Base-by-base conservation (phyloP, 2,888 invertebrate genomes). In the Mactromeris polynyma region DNA sequence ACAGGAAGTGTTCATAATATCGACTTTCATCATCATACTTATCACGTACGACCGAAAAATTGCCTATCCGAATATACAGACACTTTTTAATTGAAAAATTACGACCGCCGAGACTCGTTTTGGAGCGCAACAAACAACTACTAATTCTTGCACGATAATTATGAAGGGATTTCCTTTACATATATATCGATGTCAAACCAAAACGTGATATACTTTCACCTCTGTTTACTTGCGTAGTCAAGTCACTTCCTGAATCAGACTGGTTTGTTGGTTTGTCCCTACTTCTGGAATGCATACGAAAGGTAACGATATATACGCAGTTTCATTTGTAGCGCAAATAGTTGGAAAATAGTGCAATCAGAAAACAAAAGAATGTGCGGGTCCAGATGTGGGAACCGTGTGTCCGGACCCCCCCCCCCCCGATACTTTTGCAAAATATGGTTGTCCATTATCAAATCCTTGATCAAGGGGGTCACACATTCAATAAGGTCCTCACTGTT, bases 221-320 rank as follows among this genome's bases (percentile, higher is more conserved):
- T 33, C 33, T 82, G 69, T 82, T 82, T 82, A 82, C 69, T 26
- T 82, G 82, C 82, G 82, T 69, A 82, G 69, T 69, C 69, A 82
- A 82, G 82, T 82, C 82, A 82, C 82, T 82, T 82, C 82, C 82
- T 69, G 82, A 40, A 64, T 38, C 14, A 40, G 82, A 82, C 82
- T 82, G 82, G 64, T 46, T 33, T n/a, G n/a, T 80, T 26, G 26
- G n/a, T 7, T 46, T 2, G 26, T 26, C 9, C 3, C 6, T 26
- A 26, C 21, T 64, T 9, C 26, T 0, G n/a, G 46, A 2, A 26
- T 26, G 26, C 2, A 1, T 19, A 51, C 51, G 51, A 51, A 51
- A 9, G 2, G n/a, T n/a, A 51, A 9, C 19, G 11, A 6, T 51
- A 51, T 51, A 19, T 17, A 51, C 11, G 51, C 51, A 51, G 19